Evolutionary conservation across 2,113 vertebrate species (phyloP).

Genomic region (Psammodynastes pulverulentus): DNA sequence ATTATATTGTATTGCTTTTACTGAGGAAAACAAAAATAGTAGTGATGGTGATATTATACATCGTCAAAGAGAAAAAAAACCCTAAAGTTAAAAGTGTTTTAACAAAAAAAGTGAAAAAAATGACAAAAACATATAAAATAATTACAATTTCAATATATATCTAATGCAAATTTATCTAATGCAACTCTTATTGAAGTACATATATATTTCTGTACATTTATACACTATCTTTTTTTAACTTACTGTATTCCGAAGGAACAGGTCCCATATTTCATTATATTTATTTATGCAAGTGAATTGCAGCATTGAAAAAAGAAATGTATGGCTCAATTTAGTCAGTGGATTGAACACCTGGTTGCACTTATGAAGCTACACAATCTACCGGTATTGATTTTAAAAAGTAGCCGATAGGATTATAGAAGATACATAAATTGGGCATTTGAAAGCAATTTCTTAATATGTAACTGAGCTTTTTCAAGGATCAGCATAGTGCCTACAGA

Average conservation of each 20-base stretch:
- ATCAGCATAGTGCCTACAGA: background rate
- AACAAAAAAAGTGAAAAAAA: background rate
- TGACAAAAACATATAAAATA: background rate
- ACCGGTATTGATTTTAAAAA: background rate
- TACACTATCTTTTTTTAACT: background rate
- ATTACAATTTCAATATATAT: background rate
- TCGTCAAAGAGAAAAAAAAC: background rate
- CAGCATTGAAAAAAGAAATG: background rate
- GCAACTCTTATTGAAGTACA: background rate
- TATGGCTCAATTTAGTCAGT: background rate
- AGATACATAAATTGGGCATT: background rate
- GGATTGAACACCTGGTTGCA: background rate
- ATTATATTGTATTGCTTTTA: background rate
- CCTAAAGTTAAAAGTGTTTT: background rate
- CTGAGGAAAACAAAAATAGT: background rate
- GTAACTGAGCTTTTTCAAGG: background rate
- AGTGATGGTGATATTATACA: background rate
- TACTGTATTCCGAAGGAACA: background rate
- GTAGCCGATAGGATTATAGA: background rate
- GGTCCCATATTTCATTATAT: background rate
- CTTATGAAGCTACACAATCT: background rate
- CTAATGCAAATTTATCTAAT: background rate
- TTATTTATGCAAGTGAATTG: background rate
- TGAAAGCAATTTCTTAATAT: background rate
- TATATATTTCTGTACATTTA: background rate